Evolutionary conservation across 2,888 invertebrate genomes (phyloP).

Genomic region (Tachina fera): DNA sequence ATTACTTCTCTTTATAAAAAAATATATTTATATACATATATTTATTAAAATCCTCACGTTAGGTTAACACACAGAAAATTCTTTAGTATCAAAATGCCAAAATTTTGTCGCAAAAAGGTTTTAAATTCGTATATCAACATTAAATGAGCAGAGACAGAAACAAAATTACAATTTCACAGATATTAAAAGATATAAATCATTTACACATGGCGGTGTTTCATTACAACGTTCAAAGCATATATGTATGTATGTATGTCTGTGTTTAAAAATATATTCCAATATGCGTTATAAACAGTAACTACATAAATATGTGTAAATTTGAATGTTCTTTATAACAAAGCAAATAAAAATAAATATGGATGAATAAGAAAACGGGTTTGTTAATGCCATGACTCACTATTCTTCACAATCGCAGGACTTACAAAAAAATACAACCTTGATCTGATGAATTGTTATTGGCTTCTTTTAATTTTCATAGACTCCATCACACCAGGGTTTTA

Average conservation of each 20-base stretch:
- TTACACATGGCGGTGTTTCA: conserved; percentile 71
- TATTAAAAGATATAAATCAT: conserved; percentile 69
- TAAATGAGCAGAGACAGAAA: conserved; percentile 3
- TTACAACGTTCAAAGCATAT: conserved; percentile 39
- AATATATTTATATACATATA: too few relatives aligned
- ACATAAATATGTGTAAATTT: conserved; percentile 6
- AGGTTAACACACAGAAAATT: conserved; percentile 1
- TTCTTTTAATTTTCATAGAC: too few relatives aligned
- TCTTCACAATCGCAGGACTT: too few relatives aligned
- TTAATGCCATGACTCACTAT: too few relatives aligned
- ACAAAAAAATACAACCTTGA: too few relatives aligned
- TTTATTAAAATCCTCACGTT: conserved; percentile 15
- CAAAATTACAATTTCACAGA: neutral
- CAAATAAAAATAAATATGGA: conserved; percentile 33
- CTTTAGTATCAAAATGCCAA: conserved; percentile 22
- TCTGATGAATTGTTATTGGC: too few relatives aligned
- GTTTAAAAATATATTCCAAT: neutral
- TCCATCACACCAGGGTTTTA: too few relatives aligned
- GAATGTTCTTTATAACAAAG: conserved; percentile 25
- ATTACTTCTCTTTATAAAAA: too few relatives aligned
- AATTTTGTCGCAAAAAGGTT: neutral
- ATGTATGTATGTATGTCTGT: neutral
- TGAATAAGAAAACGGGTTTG: neutral
- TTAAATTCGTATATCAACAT: conserved; percentile 9
- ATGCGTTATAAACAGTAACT: neutral